These are phyloP conservation scores for Anodontia alba DNA, from an alignment of 2,888 invertebrate genomes.

Conservation along the genomic window DNA sequence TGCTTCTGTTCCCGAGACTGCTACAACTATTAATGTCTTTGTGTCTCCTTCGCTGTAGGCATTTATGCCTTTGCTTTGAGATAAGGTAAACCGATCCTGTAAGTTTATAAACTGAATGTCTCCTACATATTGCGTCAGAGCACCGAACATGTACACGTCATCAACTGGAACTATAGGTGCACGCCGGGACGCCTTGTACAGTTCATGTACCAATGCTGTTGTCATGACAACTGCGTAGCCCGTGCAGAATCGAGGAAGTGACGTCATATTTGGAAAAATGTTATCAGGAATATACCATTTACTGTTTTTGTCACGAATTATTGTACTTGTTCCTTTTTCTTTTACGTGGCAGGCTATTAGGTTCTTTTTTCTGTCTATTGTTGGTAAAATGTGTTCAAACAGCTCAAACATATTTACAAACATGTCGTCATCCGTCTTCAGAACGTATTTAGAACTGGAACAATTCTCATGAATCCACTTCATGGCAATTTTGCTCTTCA, in stretches of 20 bases:
- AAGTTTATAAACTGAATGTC: constrained; percentile 83
- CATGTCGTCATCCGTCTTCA: constrained; percentile 73
- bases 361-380: constrained; percentile 49
- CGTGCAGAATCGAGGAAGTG: constrained; percentile 80
- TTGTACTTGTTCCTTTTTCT: constrained; percentile 61
- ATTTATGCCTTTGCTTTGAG: constrained; percentile 81
- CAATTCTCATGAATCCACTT: constrained; percentile 64
- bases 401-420: constrained; percentile 74
- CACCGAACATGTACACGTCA: constrained; percentile 81
- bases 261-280: constrained; percentile 61
- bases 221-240: constrained; percentile 77
- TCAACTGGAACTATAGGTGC: constrained; percentile 78
- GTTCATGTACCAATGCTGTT: constrained; percentile 63
- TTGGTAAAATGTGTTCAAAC: constrained; percentile 63
- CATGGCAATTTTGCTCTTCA: constrained; percentile 62
- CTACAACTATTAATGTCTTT: constrained; percentile 34
- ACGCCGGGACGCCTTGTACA: constrained; percentile 71
- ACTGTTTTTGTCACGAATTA: constrained; percentile 64
- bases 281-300: constrained; percentile 73
- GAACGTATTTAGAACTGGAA: constrained; percentile 56
- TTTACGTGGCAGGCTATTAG: constrained; percentile 69
- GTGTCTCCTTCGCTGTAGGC: constrained; percentile 52
- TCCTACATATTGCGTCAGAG: constrained; percentile 62
- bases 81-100: constrained; percentile 95
- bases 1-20: constrained; percentile 42